These are phyloP conservation scores for Gadopsis bispinosus DNA, from an alignment of 2,797 vertebrate species.

Conservation along the genomic window DNA sequence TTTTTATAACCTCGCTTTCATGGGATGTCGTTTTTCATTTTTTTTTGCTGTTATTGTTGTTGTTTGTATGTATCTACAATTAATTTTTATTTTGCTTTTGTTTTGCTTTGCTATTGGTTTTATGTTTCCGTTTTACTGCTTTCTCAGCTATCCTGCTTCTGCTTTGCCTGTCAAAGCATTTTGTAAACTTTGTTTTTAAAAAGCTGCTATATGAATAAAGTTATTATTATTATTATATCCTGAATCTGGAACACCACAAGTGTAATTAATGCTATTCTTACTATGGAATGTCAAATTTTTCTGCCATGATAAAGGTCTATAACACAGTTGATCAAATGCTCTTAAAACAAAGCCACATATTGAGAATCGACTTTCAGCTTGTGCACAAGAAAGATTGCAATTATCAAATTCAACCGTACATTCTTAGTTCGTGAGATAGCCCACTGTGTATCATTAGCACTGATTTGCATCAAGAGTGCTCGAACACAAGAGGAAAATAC, in stretches of 20 bases:
- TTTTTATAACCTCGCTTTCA: too few relatives aligned
- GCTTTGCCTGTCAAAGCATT: too few relatives aligned
- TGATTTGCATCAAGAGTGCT: conserved; percentile 71
- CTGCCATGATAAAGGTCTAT: background rate
- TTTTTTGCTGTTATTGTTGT: too few relatives aligned
- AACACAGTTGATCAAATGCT: background rate
- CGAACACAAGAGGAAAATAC: conserved; percentile 36
- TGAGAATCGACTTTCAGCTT: background rate
- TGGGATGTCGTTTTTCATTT: too few relatives aligned
- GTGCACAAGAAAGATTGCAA: background rate
- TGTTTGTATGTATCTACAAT: too few relatives aligned
- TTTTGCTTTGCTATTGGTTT: too few relatives aligned
- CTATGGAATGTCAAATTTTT: background rate
- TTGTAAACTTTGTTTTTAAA: too few relatives aligned
- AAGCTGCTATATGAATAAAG: too few relatives aligned
- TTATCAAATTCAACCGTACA: conserved; percentile 1
- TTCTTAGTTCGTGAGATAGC: conserved; percentile 16
- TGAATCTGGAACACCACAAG: background rate
- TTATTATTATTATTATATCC: background rate
- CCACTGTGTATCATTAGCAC: conserved; percentile 57
- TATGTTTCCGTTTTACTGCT: too few relatives aligned
- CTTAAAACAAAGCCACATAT: background rate
- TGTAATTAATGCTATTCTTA: background rate
- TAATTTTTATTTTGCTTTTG: too few relatives aligned
- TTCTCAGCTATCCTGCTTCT: too few relatives aligned